Conservation (phyloP, 1,140 invertebrate species). For the Elysia chlorotica region DNA sequence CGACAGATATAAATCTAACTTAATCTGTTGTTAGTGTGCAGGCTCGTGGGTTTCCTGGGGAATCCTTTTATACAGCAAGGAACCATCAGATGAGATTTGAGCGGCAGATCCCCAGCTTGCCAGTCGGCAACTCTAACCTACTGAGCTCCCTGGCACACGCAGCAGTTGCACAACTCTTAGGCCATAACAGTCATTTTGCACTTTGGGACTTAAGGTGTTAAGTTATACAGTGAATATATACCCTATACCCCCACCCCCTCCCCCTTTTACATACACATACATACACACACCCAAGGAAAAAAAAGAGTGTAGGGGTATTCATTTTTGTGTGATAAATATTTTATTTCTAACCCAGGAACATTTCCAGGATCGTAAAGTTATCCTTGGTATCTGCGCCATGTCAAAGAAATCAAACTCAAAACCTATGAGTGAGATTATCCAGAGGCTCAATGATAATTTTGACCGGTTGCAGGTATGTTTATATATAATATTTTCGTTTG, state of each 20-base stretch:
- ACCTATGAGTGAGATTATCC: slow-evolving; percentile 98
- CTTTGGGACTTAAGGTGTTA: neutral
- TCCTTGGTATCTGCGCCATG: slow-evolving; percentile 98
- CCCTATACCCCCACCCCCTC: neutral
- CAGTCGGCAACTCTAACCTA: too few relatives aligned
- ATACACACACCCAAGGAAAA: neutral
- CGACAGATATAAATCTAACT: too few relatives aligned
- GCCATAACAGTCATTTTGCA: neutral
- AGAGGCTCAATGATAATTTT: slow-evolving; percentile 90
- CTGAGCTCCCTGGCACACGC: too few relatives aligned
- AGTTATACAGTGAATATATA: neutral
- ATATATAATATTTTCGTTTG: too few relatives aligned
- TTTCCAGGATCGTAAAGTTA: slow-evolving; percentile 63
- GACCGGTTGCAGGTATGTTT: slow-evolving; percentile 80
- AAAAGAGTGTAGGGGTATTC: neutral
- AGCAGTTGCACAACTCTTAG: too few relatives aligned
- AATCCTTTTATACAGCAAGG: too few relatives aligned
- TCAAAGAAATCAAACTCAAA: slow-evolving; percentile 97
- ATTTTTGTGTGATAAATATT: neutral
- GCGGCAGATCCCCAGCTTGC: too few relatives aligned
- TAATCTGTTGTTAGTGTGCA: too few relatives aligned
- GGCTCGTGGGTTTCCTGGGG: too few relatives aligned
- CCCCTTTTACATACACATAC: too few relatives aligned
- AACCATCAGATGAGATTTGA: too few relatives aligned
- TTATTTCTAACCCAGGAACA: too few relatives aligned